Base-by-base conservation (phyloP, 1,140 invertebrate genomes). In the Lepidurus packardi region DNA sequence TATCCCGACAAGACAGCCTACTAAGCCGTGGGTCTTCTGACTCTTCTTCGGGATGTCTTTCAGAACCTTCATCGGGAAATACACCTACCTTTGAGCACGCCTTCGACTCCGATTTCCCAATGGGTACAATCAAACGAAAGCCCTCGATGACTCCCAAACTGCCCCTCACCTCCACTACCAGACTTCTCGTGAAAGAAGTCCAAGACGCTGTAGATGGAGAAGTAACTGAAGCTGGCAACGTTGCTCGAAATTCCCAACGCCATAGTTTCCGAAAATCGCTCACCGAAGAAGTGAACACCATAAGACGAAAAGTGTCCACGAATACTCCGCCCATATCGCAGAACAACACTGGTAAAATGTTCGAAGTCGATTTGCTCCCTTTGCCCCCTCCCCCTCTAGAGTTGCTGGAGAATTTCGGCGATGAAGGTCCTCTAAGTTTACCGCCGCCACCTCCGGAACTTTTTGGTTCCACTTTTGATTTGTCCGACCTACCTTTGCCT, bases 141-240 rank as follows among this genome's bases (percentile, higher is more conserved):
- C 93, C 93, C 16, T 93, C 92, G 8, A 92, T 93, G 90, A 94
- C 93, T 83, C 93, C 93, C 0, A 94, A 94, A 84, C 88, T 96
- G n/a, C 94, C 94, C 0, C 83, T 97, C 73, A 96, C 94, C 9
- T 93, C 92, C 78, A 96, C 94, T 82, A 96, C 94, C 1, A 87
- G 94, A n/a, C 93, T 94, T 81, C 85, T 94, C 47, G 82, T 83
- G 75, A 93, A 93, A 82, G 92, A 93, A 82, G 92, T 93, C 79
- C 92, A 91, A 0, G 91, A 93, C 41, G 79, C 78, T 75, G 78
- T 81, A n/a, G 80, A 90, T 87, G 1, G 85, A 85, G 78, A 80
- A 47, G 47, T 78, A 13, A 82, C 78, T 53, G 78, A 80, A 78
- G 76, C 80, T 13, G 80, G 76, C 43, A 82, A 76, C 73, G 11